Percentiles rank a stretch among this genome's conserved stretches.
phyloP scores from a whole-genome alignment of 2,888 invertebrate species.

The Agrotis segetum region DNA sequence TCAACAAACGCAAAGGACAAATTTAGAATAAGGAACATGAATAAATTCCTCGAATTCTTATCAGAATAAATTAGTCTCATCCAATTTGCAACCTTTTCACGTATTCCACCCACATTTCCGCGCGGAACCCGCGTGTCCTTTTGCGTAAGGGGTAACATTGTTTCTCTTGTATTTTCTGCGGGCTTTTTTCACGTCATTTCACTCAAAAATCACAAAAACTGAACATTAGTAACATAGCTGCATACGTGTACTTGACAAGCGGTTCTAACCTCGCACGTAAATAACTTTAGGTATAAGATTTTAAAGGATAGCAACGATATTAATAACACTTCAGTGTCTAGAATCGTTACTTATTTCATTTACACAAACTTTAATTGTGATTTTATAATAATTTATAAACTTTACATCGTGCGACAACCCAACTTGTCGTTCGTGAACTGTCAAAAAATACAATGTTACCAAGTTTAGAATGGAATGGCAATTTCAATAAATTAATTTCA shows the following conservation, averaged over 20 bases:
- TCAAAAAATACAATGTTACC: constrained; percentile 61
- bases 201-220: constrained; percentile 79
- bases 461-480: constrained; percentile 34
- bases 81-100: constrained; percentile 95
- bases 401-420: constrained; percentile 63
- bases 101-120: constrained; percentile 91
- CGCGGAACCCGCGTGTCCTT: constrained; percentile 92
- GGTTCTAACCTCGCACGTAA: constrained; percentile 82
- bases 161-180: constrained; percentile 71
- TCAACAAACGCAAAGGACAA: constrained; percentile 99
- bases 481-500: not conserved
- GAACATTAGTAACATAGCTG: constrained; percentile 79
- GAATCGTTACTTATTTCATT: constrained; percentile 51
- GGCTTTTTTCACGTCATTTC: constrained; percentile 81
- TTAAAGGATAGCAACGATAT: constrained; percentile 24
- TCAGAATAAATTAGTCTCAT: constrained; percentile 97
- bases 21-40: constrained; percentile 97
- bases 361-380: constrained; percentile 56
- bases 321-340: constrained; percentile 32
- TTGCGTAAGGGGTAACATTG: constrained; percentile 94
- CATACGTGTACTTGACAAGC: constrained; percentile 88
- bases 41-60: constrained; percentile 97
- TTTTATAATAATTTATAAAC: constrained; percentile 55
- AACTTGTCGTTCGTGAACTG: constrained; percentile 60
- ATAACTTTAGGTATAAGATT: constrained; percentile 50